phyloP scores from a whole-genome alignment of 2,888 invertebrate genomes.

The Cistogaster globosa region DNA sequence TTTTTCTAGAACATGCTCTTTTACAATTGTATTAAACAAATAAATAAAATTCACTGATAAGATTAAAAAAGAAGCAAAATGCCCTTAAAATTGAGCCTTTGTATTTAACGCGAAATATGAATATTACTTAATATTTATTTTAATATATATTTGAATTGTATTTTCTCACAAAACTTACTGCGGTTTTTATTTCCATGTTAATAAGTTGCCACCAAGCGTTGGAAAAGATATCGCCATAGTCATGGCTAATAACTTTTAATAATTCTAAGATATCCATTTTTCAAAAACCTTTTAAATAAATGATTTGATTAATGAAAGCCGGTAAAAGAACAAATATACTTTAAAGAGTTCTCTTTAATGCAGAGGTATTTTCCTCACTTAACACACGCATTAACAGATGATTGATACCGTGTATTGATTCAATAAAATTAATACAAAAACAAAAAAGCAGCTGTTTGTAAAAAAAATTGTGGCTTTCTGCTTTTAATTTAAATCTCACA shows the following conservation, averaged over 20 bases:
- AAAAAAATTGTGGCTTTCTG: slow-evolving; percentile 1
- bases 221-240: slow-evolving; percentile 79
- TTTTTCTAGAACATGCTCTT: too few relatives aligned
- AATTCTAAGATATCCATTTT: slow-evolving; percentile 78
- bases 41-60: too few relatives aligned
- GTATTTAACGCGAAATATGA: too few relatives aligned
- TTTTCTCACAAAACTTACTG: slow-evolving; percentile 82
- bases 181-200: slow-evolving; percentile 84
- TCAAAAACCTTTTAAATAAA: background rate
- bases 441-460: slow-evolving; percentile 50
- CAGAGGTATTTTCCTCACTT: slow-evolving; percentile 35
- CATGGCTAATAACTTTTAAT: slow-evolving; percentile 76
- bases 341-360: background rate
- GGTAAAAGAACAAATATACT: background rate
- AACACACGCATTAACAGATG: slow-evolving; percentile 6
- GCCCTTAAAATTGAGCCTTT: too few relatives aligned
- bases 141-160: too few relatives aligned
- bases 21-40: too few relatives aligned
- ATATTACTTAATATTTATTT: too few relatives aligned
- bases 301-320: background rate
- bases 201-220: slow-evolving; percentile 84
- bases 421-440: slow-evolving; percentile 16
- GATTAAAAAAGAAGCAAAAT: too few relatives aligned
- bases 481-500: slow-evolving; percentile 3
- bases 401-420: slow-evolving; percentile 4